Conservation (phyloP, 35 echinoderm and acorn worm species). For the Anneissia japonica region DNA sequence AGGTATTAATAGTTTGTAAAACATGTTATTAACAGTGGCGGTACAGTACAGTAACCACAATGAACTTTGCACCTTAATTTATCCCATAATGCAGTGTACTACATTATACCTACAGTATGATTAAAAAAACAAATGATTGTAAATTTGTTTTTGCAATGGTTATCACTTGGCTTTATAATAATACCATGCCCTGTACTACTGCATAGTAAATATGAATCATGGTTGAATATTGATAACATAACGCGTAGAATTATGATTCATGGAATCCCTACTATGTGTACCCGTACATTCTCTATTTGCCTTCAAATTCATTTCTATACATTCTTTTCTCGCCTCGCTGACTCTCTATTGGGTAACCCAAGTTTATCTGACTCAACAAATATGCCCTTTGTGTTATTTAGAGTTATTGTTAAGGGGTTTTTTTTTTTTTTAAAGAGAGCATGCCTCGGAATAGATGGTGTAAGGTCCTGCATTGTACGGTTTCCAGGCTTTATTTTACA, state of each 20-base stretch:
- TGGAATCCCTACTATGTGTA: neutral
- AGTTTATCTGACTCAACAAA: neutral
- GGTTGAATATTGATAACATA: neutral
- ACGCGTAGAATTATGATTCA: neutral
- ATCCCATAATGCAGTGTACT: no score
- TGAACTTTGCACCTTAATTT: no score
- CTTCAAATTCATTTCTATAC: neutral
- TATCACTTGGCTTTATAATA: no score
- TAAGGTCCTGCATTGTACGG: neutral
- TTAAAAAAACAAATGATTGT: no score
- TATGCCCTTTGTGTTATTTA: neutral
- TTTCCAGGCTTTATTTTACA: no score
- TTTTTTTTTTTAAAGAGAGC: neutral
- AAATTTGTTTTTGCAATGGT: no score
- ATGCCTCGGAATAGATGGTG: neutral
- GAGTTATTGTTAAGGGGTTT: neutral
- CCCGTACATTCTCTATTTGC: neutral
- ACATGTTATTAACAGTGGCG: no score
- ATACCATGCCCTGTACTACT: no score
- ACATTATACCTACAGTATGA: no score
- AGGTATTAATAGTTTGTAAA: no score
- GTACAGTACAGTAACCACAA: no score
- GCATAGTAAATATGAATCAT: neutral
- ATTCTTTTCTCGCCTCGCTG: neutral
- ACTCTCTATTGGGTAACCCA: neutral